phyloP scores from a whole-genome alignment of 2,888 invertebrate species.

The Amorpha juglandis region DNA sequence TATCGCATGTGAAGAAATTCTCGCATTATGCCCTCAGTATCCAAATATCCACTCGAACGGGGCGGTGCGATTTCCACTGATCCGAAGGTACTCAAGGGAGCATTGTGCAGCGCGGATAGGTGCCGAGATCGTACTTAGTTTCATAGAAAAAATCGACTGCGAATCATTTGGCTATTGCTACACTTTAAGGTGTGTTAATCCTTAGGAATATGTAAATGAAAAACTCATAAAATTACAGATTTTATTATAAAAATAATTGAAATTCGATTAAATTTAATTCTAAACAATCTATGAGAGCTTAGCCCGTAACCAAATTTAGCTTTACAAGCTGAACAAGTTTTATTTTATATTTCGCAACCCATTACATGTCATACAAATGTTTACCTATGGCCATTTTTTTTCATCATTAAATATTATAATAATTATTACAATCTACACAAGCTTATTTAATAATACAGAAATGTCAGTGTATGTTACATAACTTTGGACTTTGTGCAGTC shows the following conservation, averaged over 20 bases:
- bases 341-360: constrained; percentile 13
- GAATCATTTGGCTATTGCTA: too few relatives aligned
- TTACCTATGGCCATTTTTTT: neutral
- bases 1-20: too few relatives aligned
- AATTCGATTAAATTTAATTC: constrained; percentile 66
- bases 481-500: constrained; percentile 16
- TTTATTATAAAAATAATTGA: constrained; percentile 82
- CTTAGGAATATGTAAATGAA: constrained; percentile 39
- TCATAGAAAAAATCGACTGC: too few relatives aligned
- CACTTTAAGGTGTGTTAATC: too few relatives aligned
- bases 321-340: constrained; percentile 64
- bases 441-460: constrained; percentile 20
- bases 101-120: too few relatives aligned
- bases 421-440: constrained; percentile 13
- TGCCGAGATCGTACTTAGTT: too few relatives aligned
- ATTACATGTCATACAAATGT: constrained; percentile 20
- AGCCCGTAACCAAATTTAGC: constrained; percentile 71
- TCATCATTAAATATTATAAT: constrained; percentile 15
- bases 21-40: too few relatives aligned
- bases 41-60: too few relatives aligned
- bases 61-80: too few relatives aligned
- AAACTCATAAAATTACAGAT: constrained; percentile 42
- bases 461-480: constrained; percentile 16
- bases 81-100: too few relatives aligned
- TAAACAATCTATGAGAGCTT: constrained; percentile 70